Evolutionary conservation across 2,113 vertebrate species (phyloP).

Genomic region (Sander vitreus): DNA sequence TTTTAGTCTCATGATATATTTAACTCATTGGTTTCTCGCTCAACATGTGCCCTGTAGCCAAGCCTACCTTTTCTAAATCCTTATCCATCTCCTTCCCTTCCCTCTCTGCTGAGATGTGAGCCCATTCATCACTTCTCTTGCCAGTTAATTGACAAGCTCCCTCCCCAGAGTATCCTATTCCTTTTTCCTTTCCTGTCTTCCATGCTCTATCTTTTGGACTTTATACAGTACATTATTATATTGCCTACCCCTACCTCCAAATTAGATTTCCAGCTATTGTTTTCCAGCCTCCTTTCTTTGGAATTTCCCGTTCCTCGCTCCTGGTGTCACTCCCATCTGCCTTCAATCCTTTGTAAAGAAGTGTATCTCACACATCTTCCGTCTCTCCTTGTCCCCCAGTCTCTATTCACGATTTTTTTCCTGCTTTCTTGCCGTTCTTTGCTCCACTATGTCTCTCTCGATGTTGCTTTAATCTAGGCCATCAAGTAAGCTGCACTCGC

Average conservation of each 20-base stretch:
- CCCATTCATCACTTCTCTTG: slow-evolving; percentile 54
- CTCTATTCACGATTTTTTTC: slow-evolving; percentile 17
- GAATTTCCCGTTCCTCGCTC: slow-evolving; percentile 35
- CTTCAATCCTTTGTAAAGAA: slow-evolving; percentile 9
- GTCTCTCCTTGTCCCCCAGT: slow-evolving; percentile 11
- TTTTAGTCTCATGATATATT: slow-evolving; percentile 49
- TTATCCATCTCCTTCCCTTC: slow-evolving; percentile 19
- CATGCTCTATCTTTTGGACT: slow-evolving; percentile 41
- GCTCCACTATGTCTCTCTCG: slow-evolving; percentile 9
- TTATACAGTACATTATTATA: slow-evolving; percentile 44
- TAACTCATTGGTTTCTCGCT: slow-evolving; percentile 41
- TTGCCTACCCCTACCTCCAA: slow-evolving; percentile 8
- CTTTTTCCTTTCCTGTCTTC: slow-evolving; percentile 44
- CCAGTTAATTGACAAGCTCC: slow-evolving; percentile 69
- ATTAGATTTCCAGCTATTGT: slow-evolving; percentile 45
- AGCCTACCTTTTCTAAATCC: slow-evolving; percentile 34
- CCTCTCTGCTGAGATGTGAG: slow-evolving; percentile 22
- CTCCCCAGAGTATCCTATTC: slow-evolving; percentile 42
- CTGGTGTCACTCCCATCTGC: slow-evolving; percentile 20
- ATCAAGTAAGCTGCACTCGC: slow-evolving; percentile 44
- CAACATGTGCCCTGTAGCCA: slow-evolving; percentile 26
- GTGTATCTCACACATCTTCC: slow-evolving; percentile 10
- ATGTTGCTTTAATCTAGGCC: slow-evolving; percentile 58
- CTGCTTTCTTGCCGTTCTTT: slow-evolving; percentile 16
- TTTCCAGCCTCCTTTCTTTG: slow-evolving; percentile 39